Evolutionary conservation across 1,140 invertebrate genomes (phyloP), one percentile per base, ranked within the genome.

Genomic region (Acromyrmex heyeri): DNA sequence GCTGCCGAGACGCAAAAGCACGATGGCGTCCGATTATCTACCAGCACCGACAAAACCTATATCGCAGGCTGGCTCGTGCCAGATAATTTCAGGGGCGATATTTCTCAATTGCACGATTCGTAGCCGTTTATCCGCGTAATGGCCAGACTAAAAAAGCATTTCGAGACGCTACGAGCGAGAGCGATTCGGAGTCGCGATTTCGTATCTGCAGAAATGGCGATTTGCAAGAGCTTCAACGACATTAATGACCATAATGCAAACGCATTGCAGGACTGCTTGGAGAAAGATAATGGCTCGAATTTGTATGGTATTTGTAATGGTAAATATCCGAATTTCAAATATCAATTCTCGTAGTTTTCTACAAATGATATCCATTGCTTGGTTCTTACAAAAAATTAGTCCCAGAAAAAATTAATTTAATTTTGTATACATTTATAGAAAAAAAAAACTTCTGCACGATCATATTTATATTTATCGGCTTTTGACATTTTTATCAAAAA

Each of bases 1-100:
- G 75, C 57, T 76, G 70, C 67, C 21, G 82, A 76, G 78, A 86
- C 82, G 87, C 77, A 81, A 88, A 89, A 61, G 38, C 79, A 61
- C 65, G 86, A 76, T 67, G 24, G 59, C 75, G 82, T 79, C 21
- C 87, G 88, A 89, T 89, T 88, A 89, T 89, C 82, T 89, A 75
- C 83, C 76, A 76, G 34, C 76, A 12, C 53, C 59, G 55, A 62
- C 61, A 57, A 77, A 83, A 81, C 65, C 61, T 67, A 38, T 64
- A 86, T 75, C 57, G 53, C 79, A 14, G 24, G n/a, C 48, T 57
- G 61, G 67, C 83, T 76, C 83, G 87, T 86, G 88, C 83, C 87
- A 89, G 83, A 89, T 89, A 86, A 90, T 82, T 90, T 90, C 72
- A 62, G 85, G 44, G 70, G 53, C 57, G 72, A 90, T 88, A 87